Percentiles rank a stretch among this genome's conserved stretches.
These are phyloP conservation scores for Cricetomys ansorgei DNA, from an alignment of 2,113 vertebrate genomes.

Conservation along the genomic window DNA sequence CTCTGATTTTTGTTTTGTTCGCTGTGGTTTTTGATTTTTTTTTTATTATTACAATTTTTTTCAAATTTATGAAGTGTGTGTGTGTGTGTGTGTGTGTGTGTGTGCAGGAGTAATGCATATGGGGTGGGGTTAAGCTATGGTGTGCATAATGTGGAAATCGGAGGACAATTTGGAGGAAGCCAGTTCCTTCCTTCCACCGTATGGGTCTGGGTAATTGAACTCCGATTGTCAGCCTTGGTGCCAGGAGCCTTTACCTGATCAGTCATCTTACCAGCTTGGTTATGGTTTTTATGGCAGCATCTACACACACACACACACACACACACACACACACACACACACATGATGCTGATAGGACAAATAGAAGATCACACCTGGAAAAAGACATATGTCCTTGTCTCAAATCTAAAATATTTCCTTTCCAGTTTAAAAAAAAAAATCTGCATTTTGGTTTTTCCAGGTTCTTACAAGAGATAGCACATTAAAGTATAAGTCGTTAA, in stretches of 20 bases:
- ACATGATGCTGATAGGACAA: neutral
- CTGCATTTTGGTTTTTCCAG: neutral
- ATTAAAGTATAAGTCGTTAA: conserved; percentile 36
- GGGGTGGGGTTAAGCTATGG: neutral
- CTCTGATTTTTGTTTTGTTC: neutral
- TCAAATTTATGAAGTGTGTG: neutral
- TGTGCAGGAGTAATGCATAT: neutral
- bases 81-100: neutral
- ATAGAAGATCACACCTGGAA: neutral
- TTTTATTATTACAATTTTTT: neutral
- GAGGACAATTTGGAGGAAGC: neutral
- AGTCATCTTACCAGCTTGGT: neutral
- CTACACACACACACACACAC: neutral
- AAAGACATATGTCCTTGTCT: neutral
- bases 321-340: neutral
- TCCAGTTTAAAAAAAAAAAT: conserved; percentile 16
- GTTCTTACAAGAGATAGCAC: conserved; percentile 12
- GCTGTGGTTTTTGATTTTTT: neutral
- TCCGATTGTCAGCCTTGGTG: neutral
- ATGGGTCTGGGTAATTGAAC: neutral
- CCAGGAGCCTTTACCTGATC: neutral
- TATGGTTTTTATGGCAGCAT: neutral
- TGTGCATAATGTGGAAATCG: neutral
- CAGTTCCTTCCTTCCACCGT: neutral
- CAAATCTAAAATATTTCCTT: neutral